These are phyloP conservation scores for Anorthoa munda DNA, from an alignment of 2,888 invertebrate genomes.

Conservation along the genomic window DNA sequence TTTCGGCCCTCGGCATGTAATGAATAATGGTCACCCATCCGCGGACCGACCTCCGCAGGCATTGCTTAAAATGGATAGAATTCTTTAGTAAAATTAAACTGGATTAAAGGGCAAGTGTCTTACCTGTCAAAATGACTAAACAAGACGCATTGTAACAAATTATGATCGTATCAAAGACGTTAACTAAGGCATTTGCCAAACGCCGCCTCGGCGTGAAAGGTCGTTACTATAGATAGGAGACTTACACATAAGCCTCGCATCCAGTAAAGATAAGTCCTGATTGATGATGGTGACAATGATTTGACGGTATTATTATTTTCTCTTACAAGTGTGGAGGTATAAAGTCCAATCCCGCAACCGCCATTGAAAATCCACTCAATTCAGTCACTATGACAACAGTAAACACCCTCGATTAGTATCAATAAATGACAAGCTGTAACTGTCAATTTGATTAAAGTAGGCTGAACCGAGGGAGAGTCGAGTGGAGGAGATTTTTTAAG, in stretches of 20 bases:
- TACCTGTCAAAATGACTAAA: not conserved
- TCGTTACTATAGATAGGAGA: constrained; percentile 18
- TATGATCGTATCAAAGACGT: constrained; percentile 1
- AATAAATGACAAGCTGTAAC: too few species aligned
- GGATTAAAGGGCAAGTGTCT: not conserved
- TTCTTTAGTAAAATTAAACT: not conserved
- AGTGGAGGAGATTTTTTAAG: too few species aligned
- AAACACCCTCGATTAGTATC: too few species aligned
- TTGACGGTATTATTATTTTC: not conserved
- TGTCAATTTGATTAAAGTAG: too few species aligned
- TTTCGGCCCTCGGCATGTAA: too few species aligned
- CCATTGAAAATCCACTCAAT: too few species aligned
- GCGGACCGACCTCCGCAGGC: too few species aligned
- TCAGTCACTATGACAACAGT: too few species aligned
- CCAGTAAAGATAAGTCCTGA: constrained; percentile 25
- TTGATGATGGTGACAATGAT: constrained; percentile 5
- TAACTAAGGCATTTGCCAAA: not conserved
- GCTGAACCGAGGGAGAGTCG: too few species aligned
- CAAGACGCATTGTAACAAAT: not conserved
- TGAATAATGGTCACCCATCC: too few species aligned
- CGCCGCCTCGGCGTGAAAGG: not conserved
- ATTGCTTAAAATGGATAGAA: too few species aligned
- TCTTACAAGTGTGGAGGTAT: not conserved
- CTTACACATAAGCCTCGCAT: constrained; percentile 13
- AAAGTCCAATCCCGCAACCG: too few species aligned